A percentile compares a stretch with the other conserved stretches of the same genome.
Evolutionary conservation across 2,797 vertebrate genomes (phyloP).

Genomic region (Rhinatrema bivittatum): DNA sequence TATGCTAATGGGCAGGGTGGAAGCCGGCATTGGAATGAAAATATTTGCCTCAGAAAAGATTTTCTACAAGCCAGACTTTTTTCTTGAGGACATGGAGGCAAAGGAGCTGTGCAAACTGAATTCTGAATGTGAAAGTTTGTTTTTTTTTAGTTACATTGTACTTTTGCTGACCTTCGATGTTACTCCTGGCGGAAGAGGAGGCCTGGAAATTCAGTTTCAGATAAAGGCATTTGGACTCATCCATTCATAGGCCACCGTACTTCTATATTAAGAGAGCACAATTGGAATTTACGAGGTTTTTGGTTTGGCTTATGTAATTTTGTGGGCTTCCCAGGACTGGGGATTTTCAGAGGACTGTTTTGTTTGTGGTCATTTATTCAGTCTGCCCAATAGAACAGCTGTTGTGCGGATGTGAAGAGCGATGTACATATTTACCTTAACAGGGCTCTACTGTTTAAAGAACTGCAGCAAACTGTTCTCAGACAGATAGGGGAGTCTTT

Average conservation of each 20-base stretch:
- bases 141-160: too few species aligned
- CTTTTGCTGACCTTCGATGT: too few species aligned
- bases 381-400: constrained; percentile 27
- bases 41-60: too few species aligned
- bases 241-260: background rate
- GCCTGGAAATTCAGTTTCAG: constrained; percentile 19
- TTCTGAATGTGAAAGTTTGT: too few species aligned
- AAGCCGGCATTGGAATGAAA: too few species aligned
- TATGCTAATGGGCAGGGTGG: too few species aligned
- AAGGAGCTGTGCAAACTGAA: too few species aligned
- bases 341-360: constrained; percentile 24
- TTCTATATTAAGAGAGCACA: constrained; percentile 10
- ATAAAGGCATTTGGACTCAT: constrained; percentile 25
- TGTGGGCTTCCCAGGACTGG: constrained; percentile 22
- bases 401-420: constrained; percentile 28
- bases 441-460: too few species aligned
- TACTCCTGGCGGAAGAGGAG: background rate
- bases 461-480: background rate
- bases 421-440: too few species aligned
- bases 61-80: too few species aligned
- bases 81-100: too few species aligned
- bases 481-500: too few species aligned
- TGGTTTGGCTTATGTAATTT: constrained; percentile 19
- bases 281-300: constrained; percentile 28
- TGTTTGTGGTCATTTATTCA: constrained; percentile 34